phyloP scores from a whole-genome alignment of 2,113 vertebrate genomes.

The Romanogobio albipinnatus region DNA sequence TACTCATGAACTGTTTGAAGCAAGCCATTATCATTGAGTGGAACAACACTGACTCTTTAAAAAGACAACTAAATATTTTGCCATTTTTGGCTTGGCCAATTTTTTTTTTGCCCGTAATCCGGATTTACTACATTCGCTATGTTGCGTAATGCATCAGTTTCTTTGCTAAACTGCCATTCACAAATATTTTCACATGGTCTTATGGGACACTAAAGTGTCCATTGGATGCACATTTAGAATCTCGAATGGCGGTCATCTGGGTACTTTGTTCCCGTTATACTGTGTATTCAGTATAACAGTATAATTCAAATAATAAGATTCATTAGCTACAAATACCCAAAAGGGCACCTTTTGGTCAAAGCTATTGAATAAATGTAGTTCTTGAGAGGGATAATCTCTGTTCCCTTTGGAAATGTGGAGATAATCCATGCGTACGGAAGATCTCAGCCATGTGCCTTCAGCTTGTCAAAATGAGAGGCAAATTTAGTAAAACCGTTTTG shows the following conservation, averaged over 20 bases:
- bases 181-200: background rate
- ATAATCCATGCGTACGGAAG: background rate
- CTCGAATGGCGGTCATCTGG: too few species aligned
- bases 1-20: too few species aligned
- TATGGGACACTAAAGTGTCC: background rate
- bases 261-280: background rate
- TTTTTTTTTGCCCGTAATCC: too few species aligned
- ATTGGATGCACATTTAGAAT: background rate
- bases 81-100: too few species aligned
- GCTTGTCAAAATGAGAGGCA: background rate
- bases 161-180: background rate
- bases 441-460: background rate
- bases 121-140: too few species aligned
- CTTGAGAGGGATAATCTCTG: constrained; percentile 16
- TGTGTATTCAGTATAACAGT: background rate
- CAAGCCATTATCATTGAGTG: too few species aligned
- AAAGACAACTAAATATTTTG: too few species aligned
- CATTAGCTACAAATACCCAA: background rate
- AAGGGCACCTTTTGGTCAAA: background rate
- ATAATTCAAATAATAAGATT: too few species aligned
- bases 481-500: background rate
- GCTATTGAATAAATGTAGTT: constrained; percentile 23
- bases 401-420: constrained; percentile 1
- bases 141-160: too few species aligned
- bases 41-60: too few species aligned